phyloP scores from a whole-genome alignment of 2,888 invertebrate genomes.

The Chirona hameri region DNA sequence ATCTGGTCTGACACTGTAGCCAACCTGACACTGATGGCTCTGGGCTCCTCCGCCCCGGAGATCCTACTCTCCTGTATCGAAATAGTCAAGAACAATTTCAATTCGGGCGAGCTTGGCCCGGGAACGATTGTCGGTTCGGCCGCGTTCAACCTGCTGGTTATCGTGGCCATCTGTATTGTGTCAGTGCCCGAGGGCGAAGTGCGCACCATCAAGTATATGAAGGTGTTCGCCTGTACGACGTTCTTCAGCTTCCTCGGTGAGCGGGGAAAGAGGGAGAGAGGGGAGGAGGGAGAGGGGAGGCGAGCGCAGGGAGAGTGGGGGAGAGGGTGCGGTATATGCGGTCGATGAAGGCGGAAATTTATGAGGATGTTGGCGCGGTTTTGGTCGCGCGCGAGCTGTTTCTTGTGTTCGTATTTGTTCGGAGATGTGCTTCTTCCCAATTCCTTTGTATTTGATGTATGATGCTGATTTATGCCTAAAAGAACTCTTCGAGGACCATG shows the following conservation, averaged over 20 bases:
- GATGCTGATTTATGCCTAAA: too few relatives aligned
- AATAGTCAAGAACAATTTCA: conserved; percentile 49
- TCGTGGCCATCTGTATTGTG: conserved; percentile 54
- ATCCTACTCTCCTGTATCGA: conserved; percentile 56
- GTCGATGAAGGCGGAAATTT: background rate
- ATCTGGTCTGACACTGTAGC: conserved; percentile 58
- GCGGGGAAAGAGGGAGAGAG: too few relatives aligned
- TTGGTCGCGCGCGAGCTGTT: too few relatives aligned
- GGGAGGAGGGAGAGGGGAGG: too few relatives aligned
- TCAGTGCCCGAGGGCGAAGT: conserved; percentile 49
- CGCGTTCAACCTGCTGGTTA: conserved; percentile 56
- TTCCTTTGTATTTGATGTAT: too few relatives aligned
- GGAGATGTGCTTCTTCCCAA: too few relatives aligned
- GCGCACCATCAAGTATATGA: conserved; percentile 41
- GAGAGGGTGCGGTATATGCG: background rate
- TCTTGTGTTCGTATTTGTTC: too few relatives aligned
- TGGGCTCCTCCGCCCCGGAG: conserved; percentile 58
- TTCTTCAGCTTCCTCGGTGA: conserved; percentile 46
- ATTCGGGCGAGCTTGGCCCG: conserved; percentile 54
- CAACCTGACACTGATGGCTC: conserved; percentile 56
- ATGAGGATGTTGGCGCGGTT: too few relatives aligned
- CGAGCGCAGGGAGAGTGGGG: background rate
- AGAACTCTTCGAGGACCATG: too few relatives aligned
- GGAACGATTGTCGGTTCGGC: conserved; percentile 59
- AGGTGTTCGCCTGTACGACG: conserved; percentile 51